Percentiles rank a stretch among this genome's conserved stretches.
These are phyloP conservation scores for Melanerpes formicivorus DNA, from an alignment of 2,113 vertebrate genomes.

Conservation along the genomic window DNA sequence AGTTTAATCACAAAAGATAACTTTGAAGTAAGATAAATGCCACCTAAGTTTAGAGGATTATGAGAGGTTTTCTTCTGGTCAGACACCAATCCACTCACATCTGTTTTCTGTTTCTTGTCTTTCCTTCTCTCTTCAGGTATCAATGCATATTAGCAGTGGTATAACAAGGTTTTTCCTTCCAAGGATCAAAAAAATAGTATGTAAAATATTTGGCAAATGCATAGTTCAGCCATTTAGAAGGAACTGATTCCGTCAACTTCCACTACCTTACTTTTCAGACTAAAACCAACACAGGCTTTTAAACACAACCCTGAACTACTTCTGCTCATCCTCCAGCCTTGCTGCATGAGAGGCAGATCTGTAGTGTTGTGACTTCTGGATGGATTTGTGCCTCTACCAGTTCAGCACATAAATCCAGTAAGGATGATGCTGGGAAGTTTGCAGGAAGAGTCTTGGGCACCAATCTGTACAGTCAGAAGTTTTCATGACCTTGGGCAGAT, in stretches of 20 bases:
- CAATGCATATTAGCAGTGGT: background rate
- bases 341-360: background rate
- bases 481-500: background rate
- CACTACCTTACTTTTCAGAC: background rate
- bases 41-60: background rate
- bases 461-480: background rate
- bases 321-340: background rate
- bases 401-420: background rate
- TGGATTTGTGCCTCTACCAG: background rate
- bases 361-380: fast-evolving
- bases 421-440: background rate
- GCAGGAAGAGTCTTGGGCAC: background rate
- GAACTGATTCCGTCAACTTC: background rate
- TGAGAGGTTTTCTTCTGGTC: background rate
- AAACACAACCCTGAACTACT: background rate
- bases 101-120: background rate
- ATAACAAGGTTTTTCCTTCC: background rate
- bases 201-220: background rate
- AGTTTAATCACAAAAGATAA: background rate
- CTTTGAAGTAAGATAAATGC: background rate
- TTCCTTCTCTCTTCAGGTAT: background rate
- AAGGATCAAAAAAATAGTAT: background rate
- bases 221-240: background rate
- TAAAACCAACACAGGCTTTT: background rate
- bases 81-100: background rate